phyloP scores from a whole-genome alignment of 2,888 invertebrate genomes.

The Halictus quadricinctus region DNA sequence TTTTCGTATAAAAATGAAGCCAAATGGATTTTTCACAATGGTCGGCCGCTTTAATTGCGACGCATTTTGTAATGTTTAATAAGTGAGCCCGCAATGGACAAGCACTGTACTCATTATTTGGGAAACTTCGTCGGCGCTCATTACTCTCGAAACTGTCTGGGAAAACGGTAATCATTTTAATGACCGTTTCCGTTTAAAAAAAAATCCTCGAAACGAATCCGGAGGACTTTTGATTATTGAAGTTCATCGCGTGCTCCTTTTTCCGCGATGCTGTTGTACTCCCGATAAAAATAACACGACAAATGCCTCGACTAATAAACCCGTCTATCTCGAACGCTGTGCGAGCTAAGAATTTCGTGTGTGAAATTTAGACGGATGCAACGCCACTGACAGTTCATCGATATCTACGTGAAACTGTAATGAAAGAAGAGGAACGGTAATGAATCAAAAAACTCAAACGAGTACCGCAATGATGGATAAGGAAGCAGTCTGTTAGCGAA shows the following conservation, averaged over 20 bases:
- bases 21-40: constrained; percentile 2
- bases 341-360: background rate
- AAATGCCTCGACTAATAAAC: background rate
- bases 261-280: background rate
- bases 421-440: background rate
- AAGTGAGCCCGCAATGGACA: constrained; percentile 28
- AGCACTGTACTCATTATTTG: constrained; percentile 43
- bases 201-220: background rate
- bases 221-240: constrained; percentile 2
- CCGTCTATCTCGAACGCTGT: background rate
- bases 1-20: background rate
- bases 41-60: constrained; percentile 30
- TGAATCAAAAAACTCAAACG: background rate
- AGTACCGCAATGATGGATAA: background rate
- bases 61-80: constrained; percentile 46
- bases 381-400: background rate
- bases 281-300: constrained; percentile 29
- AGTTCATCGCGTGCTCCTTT: background rate
- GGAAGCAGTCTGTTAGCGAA: background rate
- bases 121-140: constrained; percentile 21
- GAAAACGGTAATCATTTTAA: constrained; percentile 49
- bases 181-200: constrained; percentile 38
- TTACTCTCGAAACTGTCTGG: constrained; percentile 26
- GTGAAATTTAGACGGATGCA: background rate
- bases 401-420: background rate